Base-by-base conservation (phyloP, 1,140 invertebrate species). In the Macrocentrus cingulum region DNA sequence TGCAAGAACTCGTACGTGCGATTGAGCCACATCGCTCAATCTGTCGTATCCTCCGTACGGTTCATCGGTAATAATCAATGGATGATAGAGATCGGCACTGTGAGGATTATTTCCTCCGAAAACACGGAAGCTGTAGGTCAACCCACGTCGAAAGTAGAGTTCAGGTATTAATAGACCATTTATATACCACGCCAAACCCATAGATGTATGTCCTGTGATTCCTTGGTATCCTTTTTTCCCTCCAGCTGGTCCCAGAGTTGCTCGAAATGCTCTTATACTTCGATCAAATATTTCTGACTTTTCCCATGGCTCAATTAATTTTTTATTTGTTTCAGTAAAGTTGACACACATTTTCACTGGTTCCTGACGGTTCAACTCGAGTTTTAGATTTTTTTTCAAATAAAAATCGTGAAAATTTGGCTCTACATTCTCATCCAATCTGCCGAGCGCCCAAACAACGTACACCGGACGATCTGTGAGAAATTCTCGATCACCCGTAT, bases 21-120 rank as follows among this genome's bases (percentile, higher is more conserved):
- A 85, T 70, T 90, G 87, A 23, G 88, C 87, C 2, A 82, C 83
- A 69, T 91, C 89, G 13, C 34, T 50, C 1, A 57, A n/a, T 39
- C 56, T 42, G 18, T 57, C 56, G 56, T 88, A 91, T 0, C 91
- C 92, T 37, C 92, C 92, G 62, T 87, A 84, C 1, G 88, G 85
- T 70, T 94, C 92, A 68, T 91, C 88, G 2, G 94, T 94, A 56
- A 98, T 91, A 42, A 97, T 92, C 29, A 98, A 80, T 5, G 95
- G 95, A 82, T 98, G 94, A 78, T 97, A 97, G 68, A 87, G 84
- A 44, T 90, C 86, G 0, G 91, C 81, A 60, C 90, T 93, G 69
- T 95, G 90, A 2, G 92, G 92, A 81, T 96, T 92, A 68, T 94
- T 94, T 1, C 94, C 94, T 23, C 93, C 94, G 56, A 85, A 83